These are phyloP conservation scores for Lepas anatifera DNA, from an alignment of 2,888 invertebrate genomes.

Conservation along the genomic window DNA sequence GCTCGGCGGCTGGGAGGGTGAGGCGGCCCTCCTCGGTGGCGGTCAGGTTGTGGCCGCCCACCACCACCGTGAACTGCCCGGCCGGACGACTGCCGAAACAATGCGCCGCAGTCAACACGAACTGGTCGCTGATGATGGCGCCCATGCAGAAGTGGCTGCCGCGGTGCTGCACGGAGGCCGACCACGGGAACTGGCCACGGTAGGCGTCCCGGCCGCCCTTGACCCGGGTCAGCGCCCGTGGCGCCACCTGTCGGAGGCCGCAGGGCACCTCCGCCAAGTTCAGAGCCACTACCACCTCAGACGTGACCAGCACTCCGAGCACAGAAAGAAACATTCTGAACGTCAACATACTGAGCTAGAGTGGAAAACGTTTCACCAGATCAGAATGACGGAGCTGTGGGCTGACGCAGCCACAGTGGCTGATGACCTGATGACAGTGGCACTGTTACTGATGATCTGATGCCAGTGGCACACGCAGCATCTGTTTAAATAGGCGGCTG, in stretches of 20 bases:
- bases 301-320: too few species aligned
- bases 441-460: too few species aligned
- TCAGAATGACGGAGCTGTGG: too few species aligned
- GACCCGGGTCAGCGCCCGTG: neutral
- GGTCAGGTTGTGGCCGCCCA: neutral
- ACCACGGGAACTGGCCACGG: neutral
- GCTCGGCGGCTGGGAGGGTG: slow-evolving; percentile 22
- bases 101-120: slow-evolving; percentile 38
- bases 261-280: neutral
- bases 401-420: too few species aligned
- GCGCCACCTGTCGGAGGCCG: neutral
- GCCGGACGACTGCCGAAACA: slow-evolving; percentile 55
- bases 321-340: too few species aligned
- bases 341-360: too few species aligned
- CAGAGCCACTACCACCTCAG: too few species aligned
- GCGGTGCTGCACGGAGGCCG: neutral
- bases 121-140: neutral
- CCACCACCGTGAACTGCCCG: neutral
- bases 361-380: too few species aligned
- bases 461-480: too few species aligned
- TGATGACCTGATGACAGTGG: too few species aligned
- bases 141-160: slow-evolving; percentile 6
- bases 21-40: neutral
- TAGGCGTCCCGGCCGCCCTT: neutral
- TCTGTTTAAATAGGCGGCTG: too few species aligned